These are phyloP conservation scores for Myrmecophaga tridactyla DNA, from an alignment of 2,113 vertebrate species.

Conservation along the genomic window DNA sequence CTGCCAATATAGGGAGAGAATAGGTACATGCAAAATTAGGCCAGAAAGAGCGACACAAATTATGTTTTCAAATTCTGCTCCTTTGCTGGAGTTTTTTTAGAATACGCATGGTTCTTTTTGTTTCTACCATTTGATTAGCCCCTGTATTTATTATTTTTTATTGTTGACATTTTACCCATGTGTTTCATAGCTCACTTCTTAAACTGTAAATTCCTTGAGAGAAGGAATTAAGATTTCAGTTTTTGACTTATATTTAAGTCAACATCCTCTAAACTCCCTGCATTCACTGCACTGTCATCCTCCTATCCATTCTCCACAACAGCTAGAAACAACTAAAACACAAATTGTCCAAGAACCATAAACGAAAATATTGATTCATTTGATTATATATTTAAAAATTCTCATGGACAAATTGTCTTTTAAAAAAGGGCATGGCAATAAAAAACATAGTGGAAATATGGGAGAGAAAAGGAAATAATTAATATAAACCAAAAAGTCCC, in stretches of 20 bases:
- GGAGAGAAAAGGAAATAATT: neutral
- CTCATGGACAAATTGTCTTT: neutral
- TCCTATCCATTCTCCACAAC: neutral
- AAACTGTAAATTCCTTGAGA: neutral
- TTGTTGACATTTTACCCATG: neutral
- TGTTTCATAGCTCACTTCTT: neutral
- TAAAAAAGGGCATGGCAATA: neutral
- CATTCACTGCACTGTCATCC: neutral
- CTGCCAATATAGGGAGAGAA: neutral
- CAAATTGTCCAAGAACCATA: neutral
- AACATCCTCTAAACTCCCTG: neutral
- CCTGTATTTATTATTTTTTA: neutral
- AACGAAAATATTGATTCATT: neutral
- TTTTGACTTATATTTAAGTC: neutral
- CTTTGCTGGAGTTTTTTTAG: neutral
- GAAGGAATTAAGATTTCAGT: neutral
- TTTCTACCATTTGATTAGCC: neutral
- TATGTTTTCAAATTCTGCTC: neutral
- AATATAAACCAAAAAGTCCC: neutral
- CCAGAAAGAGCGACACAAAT: neutral
- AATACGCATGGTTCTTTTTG: neutral
- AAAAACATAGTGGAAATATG: neutral
- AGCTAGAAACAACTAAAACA: neutral
- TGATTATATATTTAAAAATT: neutral
- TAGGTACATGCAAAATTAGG: neutral